Evolutionary conservation across 2,797 vertebrate genomes (phyloP), one percentile per base, ranked within the genome.

Genomic region (Lepidocolaptes lacrymiger): DNA sequence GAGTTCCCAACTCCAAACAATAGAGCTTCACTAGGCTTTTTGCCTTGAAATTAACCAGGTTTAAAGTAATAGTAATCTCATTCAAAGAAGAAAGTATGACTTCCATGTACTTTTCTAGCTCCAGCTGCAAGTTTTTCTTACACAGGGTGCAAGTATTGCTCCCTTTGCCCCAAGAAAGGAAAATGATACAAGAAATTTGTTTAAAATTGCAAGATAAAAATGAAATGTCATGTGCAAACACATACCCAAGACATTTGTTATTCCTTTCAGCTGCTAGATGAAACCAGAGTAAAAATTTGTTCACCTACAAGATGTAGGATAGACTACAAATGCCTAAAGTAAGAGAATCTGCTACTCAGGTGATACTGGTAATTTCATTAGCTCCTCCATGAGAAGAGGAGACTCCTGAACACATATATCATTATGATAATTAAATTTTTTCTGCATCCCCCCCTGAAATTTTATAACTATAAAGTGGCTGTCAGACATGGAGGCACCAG

Each of bases 1-100:
- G 85, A 68, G 28, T 56, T 91, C 88, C 86, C 69, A 93, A 61
- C 36, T 91, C 20, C 59, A 85, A 92, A 87, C 75, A 93, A 74
- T 63, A 85, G 54, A 81, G 26, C 27, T 46, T 44, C 6, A 58
- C 34, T 74, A 72, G 34, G 34, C 24, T 83, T 86, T 82, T 67
- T 86, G 12, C 34, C 59, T 88, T 69, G 71, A 89, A 92, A 94
- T 66, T 54, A 92, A 56, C 10, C 32, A 64, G n/a, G 72, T 87
- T 76, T 82, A 88, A 94, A 77, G n/a, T 34, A 91, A 88, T 7
- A 84, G 27, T 54, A 10, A n/a, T 51, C 36, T 39, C 14, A n/a
- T 68, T 87, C 55, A 74, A 91, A 87, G 48, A 48, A 92, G 58
- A 88, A 89, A 8, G 34, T 44, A 66, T 32, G 15, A 36, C 34